A percentile compares a stretch with the other conserved stretches of the same genome.
Evolutionary conservation across 1,140 invertebrate genomes (phyloP).

Genomic region (Gonioctena quinquepunctata): DNA sequence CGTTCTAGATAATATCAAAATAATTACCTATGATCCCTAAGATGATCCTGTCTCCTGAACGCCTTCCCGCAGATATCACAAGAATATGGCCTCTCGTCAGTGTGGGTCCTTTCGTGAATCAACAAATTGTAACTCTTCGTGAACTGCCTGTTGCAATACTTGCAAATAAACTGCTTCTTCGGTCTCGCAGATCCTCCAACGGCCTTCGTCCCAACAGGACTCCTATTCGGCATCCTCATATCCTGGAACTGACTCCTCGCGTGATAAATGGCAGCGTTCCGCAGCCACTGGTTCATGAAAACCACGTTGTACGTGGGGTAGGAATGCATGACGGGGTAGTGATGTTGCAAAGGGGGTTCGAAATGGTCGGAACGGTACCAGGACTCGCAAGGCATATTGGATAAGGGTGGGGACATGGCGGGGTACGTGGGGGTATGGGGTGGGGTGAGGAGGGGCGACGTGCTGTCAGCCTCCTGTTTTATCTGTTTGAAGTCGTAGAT

Average conservation of each 20-base stretch:
- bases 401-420: constrained; percentile 53
- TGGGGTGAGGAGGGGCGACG: constrained; percentile 69
- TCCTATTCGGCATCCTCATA: constrained; percentile 56
- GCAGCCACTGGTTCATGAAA: constrained; percentile 73
- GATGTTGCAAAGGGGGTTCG: constrained; percentile 5
- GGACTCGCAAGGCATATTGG: constrained; percentile 52
- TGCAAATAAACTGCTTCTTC: constrained; percentile 95
- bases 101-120: constrained; percentile 94
- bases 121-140: constrained; percentile 96
- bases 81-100: constrained; percentile 93
- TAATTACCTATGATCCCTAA: constrained; percentile 89
- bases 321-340: constrained; percentile 38
- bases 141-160: constrained; percentile 91
- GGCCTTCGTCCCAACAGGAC: constrained; percentile 62
- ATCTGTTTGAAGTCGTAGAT: constrained; percentile 48
- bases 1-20: no score
- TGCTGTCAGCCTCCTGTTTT: constrained; percentile 65
- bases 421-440: constrained; percentile 72
- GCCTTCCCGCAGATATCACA: constrained; percentile 98
- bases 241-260: constrained; percentile 54
- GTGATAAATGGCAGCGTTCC: constrained; percentile 69
- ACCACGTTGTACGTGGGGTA: constrained; percentile 60
- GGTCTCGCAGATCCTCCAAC: constrained; percentile 63
- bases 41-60: constrained; percentile 94
- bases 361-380: constrained; percentile 51